Base-by-base conservation (phyloP, 1,140 invertebrate genomes). In the Lithobius niger region DNA sequence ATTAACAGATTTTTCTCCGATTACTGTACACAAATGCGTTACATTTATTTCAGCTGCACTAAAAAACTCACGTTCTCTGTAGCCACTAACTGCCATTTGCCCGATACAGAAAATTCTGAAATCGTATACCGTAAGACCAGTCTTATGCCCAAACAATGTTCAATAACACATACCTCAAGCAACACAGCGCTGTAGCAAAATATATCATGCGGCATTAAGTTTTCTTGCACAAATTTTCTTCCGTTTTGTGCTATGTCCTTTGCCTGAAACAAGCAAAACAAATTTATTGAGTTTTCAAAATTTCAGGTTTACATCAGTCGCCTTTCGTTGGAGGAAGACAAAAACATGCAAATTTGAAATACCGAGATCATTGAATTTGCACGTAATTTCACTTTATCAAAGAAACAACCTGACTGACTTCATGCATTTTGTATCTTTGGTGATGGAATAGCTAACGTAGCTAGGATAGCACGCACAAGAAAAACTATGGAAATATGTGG, bases 171-270 rank as follows among this genome's bases (percentile, higher is more conserved):
- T 69, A 86, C 83, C 62, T 82, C 71, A 61, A 96, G 82, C 45
- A 94, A 72, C 55, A 79, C 69, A 27, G 80, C 79, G 74, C 96
- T 82, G 70, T 97, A 97, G 67, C 93, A 97, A 66, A 90, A 82
- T 40, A 97, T 79, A 69, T 96, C 74, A 56, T 82, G 77, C 6
- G 93, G 88, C 65, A 92, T 70, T 50, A 97, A 75, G 73, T 92
- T 76, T 45, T 86, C 73, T 62, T 81, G 77, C 15, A 81, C 81
- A 79, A 84, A 94, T 59, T 80, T 67, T 60, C 79, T 77, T 26
- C 80, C 87, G 68, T 82, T 82, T 65, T 68, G 68, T 0, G 81
- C 76, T 58, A 97, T 94, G 59, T 74, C 66, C 59, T 77, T 65
- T 2, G 79, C 85, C 72, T 71, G 59, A 54, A 65, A 63, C 16